Base-by-base conservation (phyloP, 2,888 invertebrate genomes). In the Drosophila antonietae region DNA sequence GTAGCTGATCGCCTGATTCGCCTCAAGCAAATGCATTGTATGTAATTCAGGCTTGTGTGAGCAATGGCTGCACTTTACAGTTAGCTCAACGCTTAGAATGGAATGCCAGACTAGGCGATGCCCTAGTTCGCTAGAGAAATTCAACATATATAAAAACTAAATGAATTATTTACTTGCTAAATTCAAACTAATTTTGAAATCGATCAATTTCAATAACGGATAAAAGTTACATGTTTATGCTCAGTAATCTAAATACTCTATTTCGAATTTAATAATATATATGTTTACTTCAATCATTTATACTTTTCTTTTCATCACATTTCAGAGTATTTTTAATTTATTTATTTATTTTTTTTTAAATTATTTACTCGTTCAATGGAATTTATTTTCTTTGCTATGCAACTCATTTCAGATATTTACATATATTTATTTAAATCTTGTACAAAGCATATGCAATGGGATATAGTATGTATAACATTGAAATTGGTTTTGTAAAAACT, bases 1-100 rank as follows among this genome's bases (percentile, higher is more conserved):
- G 56, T 51, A n/a, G 35, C 15, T 23, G 33, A 56, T 68, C 39
- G 44, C n/a, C 31, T 28, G 37, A 43, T 59, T 15, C 23, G 53
- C 14, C 46, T 44, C 8, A 14, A 43, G 14, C n/a, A 37, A 28
- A 58, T 51, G 44, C 20, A 63, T 20, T 44, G n/a, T 28, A 23
- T 35, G 41, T 20, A 52, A 12, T 35, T 62, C 6, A 6, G 39
- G n/a, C 5, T 37, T 53, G 37, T 12, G 31, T 12, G 49, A 49
- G n/a, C 33, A 10, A 51, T 18, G 18, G n/a, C 12, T 12, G 3
- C 33, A 2, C 18, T 31, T 51, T 33, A 51, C n/a, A 12, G 51
- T 18, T 18, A 33, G 10, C 10, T 18, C n/a, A 10, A n/a, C n/a
- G 23, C 7, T 3, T 8, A 7, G 14, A n/a, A 2, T 28, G 31